A percentile compares a stretch with the other conserved stretches of the same genome.
Evolutionary conservation across 64 coral and sea anemone species (phyloP).

Genomic region (Acropora yongei): DNA sequence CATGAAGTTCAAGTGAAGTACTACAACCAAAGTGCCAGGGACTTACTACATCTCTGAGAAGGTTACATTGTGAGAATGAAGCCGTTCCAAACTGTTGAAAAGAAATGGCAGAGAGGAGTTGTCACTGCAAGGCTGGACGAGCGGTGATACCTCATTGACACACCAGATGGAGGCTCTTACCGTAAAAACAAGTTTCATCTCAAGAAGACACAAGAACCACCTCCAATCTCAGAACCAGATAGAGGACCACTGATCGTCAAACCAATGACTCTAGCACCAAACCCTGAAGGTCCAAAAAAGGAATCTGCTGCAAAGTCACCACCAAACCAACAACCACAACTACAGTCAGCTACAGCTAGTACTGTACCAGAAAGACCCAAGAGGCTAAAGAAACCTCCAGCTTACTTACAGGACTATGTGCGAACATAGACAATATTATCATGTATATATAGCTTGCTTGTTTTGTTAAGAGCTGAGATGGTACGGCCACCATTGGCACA

Average conservation of each 20-base stretch:
- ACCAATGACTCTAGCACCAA: background rate
- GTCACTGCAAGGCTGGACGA: constrained; percentile 52
- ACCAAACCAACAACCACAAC: background rate
- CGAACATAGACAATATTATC: background rate
- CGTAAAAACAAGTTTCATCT: constrained; percentile 46
- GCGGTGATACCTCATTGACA: constrained; percentile 66
- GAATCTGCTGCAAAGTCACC: constrained; percentile 6
- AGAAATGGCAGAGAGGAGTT: constrained; percentile 47
- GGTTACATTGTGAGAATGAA: constrained; percentile 51
- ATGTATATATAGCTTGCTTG: background rate
- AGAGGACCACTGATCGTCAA: constrained; percentile 10
- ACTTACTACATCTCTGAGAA: constrained; percentile 58
- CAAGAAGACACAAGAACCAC: constrained; percentile 20
- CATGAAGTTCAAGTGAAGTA: constrained; percentile 40
- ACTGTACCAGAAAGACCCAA: background rate
- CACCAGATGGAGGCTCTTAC: constrained; percentile 8
- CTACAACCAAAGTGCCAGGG: constrained; percentile 61
- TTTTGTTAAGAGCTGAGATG: background rate
- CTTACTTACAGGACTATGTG: background rate
- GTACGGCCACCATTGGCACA: background rate
- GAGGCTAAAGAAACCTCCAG: background rate
- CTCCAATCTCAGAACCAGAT: background rate
- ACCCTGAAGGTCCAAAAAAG: constrained; percentile 1
- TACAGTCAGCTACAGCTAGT: background rate
- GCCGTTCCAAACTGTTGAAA: constrained; percentile 50